Evolutionary conservation across 2,113 vertebrate genomes (phyloP).

Genomic region (Pelvicachromis taeniatus): DNA sequence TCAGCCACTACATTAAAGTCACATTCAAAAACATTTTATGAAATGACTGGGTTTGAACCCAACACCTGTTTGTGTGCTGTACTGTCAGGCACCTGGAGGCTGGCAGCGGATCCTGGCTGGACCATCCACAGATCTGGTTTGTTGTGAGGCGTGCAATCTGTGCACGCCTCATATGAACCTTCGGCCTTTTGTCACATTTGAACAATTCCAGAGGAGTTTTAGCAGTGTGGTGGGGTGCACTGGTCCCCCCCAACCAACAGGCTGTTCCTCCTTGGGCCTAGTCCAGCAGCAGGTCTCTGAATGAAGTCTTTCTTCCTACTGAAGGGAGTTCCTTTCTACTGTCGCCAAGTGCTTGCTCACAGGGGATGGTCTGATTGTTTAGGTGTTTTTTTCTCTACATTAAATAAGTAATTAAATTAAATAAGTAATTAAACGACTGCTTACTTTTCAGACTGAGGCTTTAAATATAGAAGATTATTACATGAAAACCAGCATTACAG

Average conservation of each 20-base stretch:
- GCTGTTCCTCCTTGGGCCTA: neutral
- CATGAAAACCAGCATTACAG: neutral
- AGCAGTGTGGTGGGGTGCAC: accelerated
- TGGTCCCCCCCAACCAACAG: neutral
- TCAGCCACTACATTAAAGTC: accelerated
- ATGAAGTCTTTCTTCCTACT: neutral
- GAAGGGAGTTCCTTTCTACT: neutral
- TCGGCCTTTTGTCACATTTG: neutral
- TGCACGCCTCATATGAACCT: too few relatives aligned
- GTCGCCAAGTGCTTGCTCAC: neutral
- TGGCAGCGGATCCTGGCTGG: neutral
- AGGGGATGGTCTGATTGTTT: neutral
- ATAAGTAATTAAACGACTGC: neutral
- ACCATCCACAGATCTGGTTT: neutral
- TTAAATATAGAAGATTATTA: neutral
- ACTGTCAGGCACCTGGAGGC: neutral
- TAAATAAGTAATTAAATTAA: neutral
- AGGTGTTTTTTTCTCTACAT: accelerated
- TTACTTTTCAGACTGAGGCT: neutral
- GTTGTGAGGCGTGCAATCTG: neutral
- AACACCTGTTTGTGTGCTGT: neutral
- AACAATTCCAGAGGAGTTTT: neutral
- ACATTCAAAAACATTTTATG: neutral
- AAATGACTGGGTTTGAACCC: neutral
- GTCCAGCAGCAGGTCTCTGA: neutral